A percentile compares a stretch with the other conserved stretches of the same genome.
These are phyloP conservation scores for Pleuronectes platessa DNA, from an alignment of 2,113 vertebrate species.

Conservation along the genomic window DNA sequence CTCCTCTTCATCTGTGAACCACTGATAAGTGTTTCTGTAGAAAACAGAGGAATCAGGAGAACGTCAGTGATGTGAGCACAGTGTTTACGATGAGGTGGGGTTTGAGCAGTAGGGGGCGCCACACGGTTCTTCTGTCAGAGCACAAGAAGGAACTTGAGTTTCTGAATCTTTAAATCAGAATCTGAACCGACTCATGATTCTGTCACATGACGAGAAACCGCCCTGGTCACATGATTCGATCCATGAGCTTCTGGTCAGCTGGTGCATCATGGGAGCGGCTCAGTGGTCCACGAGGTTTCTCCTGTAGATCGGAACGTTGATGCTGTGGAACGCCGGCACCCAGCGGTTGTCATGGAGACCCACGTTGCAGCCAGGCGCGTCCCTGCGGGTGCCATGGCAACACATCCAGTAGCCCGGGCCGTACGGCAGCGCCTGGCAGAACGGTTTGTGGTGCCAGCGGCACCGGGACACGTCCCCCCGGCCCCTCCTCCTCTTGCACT, in stretches of 20 bases:
- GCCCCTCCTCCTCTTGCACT: slow-evolving; percentile 91
- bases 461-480: slow-evolving; percentile 94
- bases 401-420: slow-evolving; percentile 99
- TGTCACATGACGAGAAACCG: no score
- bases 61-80: no score
- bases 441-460: slow-evolving; percentile 97
- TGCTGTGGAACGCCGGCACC: slow-evolving; percentile 93
- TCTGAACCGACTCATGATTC: no score
- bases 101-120: neutral
- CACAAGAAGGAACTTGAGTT: no score
- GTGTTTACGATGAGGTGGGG: no score
- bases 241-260: neutral
- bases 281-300: slow-evolving; percentile 82
- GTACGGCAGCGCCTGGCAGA: slow-evolving; percentile 93
- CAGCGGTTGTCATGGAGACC: slow-evolving; percentile 98
- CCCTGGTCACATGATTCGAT: neutral
- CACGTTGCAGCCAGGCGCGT: slow-evolving; percentile 90
- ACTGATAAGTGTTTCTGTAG: no score
- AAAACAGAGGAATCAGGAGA: no score
- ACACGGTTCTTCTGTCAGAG: no score
- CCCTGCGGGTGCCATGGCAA: slow-evolving; percentile 89
- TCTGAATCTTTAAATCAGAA: no score
- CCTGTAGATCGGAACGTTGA: slow-evolving; percentile 88
- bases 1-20: neutral
- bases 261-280: slow-evolving; percentile 2